Conservation (phyloP, 2,888 invertebrate genomes). For the Epinotia demarniana region DNA sequence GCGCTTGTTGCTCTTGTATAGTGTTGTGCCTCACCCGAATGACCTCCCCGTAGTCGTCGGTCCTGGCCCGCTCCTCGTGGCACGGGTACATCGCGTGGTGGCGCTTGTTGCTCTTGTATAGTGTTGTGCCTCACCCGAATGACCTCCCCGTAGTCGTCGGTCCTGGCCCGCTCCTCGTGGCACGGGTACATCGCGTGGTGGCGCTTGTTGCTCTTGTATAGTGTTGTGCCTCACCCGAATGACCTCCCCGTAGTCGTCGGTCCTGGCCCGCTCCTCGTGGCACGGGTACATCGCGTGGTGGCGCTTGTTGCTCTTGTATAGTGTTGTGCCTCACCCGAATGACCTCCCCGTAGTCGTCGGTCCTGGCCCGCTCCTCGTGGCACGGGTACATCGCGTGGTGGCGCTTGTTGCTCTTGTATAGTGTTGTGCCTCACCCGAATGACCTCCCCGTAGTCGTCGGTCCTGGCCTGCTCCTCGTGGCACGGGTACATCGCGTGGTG, state of each 20-base stretch:
- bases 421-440: constrained; percentile 89
- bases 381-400: constrained; percentile 99
- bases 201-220: constrained; percentile 89
- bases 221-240: constrained; percentile 88
- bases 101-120: constrained; percentile 89
- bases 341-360: constrained; percentile 98
- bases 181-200: constrained; percentile 99
- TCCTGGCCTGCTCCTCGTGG: constrained; percentile 94
- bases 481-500: constrained; percentile 99
- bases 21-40: constrained; percentile 88
- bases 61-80: constrained; percentile 94
- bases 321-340: too few relatives aligned
- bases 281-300: constrained; percentile 99
- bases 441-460: constrained; percentile 98
- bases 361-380: constrained; percentile 94
- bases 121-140: constrained; percentile 88
- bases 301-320: too few relatives aligned
- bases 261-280: constrained; percentile 94
- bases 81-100: constrained; percentile 99
- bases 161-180: constrained; percentile 94
- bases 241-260: constrained; percentile 98
- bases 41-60: constrained; percentile 98
- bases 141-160: constrained; percentile 98
- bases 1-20: constrained; percentile 89
- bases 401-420: constrained; percentile 89